These are phyloP conservation scores for Pegoplata infirma DNA, from an alignment of 2,888 invertebrate genomes.

Conservation along the genomic window DNA sequence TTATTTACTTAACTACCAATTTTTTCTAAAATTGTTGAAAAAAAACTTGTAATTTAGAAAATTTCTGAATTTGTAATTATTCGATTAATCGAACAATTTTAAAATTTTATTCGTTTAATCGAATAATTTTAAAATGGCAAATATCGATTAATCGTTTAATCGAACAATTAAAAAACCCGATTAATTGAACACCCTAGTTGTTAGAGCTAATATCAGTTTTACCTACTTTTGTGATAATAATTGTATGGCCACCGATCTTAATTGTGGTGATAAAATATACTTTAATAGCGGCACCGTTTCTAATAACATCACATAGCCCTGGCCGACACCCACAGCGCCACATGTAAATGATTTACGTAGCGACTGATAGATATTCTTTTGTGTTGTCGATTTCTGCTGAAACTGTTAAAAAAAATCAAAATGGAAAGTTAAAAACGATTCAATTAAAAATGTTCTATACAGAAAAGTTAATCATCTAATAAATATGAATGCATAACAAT, in stretches of 20 bases:
- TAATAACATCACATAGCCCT: slow-evolving; percentile 79
- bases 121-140: too few relatives aligned
- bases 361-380: slow-evolving; percentile 80
- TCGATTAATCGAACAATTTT: too few relatives aligned
- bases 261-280: slow-evolving; percentile 84
- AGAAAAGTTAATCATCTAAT: slow-evolving; percentile 28
- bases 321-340: slow-evolving; percentile 73
- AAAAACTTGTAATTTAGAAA: too few relatives aligned
- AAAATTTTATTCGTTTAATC: too few relatives aligned
- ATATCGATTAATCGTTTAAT: too few relatives aligned
- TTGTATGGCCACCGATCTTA: slow-evolving; percentile 83
- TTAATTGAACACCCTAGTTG: too few relatives aligned
- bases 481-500: slow-evolving; percentile 1
- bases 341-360: slow-evolving; percentile 82
- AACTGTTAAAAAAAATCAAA: slow-evolving; percentile 77
- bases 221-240: slow-evolving; percentile 75
- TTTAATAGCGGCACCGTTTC: slow-evolving; percentile 87
- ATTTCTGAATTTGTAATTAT: too few relatives aligned
- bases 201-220: not conserved
- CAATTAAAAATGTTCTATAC: slow-evolving; percentile 29
- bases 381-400: slow-evolving; percentile 79
- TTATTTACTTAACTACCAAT: not conserved
- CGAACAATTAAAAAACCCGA: too few relatives aligned
- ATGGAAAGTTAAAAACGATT: slow-evolving; percentile 47
- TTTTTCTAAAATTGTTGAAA: too few relatives aligned